Evolutionary conservation across 2,888 invertebrate species (phyloP), one percentile per base, ranked within the genome.

Genomic region (Drymonia ruficornis): DNA sequence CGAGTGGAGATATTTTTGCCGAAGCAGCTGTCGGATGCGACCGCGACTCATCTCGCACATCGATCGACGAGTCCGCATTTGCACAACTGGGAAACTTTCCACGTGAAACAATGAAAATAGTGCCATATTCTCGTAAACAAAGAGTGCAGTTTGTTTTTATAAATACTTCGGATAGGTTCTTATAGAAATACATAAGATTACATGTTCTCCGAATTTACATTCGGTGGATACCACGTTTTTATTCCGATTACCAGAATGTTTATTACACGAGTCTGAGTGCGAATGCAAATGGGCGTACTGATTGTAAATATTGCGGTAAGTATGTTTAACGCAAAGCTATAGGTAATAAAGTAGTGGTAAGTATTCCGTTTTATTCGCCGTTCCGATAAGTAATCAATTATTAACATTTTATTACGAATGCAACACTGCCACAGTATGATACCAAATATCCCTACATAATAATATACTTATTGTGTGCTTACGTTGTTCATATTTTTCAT

Each of bases 1-100:
- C 76, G 76, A 78, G 81, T 78, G 77, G 70, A 78, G 84, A 81
- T 89, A 88, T 88, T 87, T 89, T 84, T 76, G 81, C 74, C 78
- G 63, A 62, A 78, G 80, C 87, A 87, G 86, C 88, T 88, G 86
- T 83, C 80, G 73, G 74, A 74, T 78, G 77, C 76, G 80, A 78
- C 82, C 77, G 79, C 80, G 78, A 74, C 73, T 82, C 76, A 74
- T 78, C 79, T 80, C 80, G 81, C 80, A 74, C 78, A 62, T 70
- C 63, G 66, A 72, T 75, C 72, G 69, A 67, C 74, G 67, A 61
- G 56, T 65, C 63, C 47, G 66, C 63, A 69, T 65, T 61, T 66
- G 60, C 63, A 70, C 54, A 65, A 62, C 63, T 50, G 44, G 53
- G 49, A 65, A 67, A 68, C 55, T 65, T 73, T 64, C 63, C 65